Evolutionary conservation across 2,113 vertebrate genomes (phyloP), one percentile per base, ranked within the genome.

Genomic region (Galbula dea): DNA sequence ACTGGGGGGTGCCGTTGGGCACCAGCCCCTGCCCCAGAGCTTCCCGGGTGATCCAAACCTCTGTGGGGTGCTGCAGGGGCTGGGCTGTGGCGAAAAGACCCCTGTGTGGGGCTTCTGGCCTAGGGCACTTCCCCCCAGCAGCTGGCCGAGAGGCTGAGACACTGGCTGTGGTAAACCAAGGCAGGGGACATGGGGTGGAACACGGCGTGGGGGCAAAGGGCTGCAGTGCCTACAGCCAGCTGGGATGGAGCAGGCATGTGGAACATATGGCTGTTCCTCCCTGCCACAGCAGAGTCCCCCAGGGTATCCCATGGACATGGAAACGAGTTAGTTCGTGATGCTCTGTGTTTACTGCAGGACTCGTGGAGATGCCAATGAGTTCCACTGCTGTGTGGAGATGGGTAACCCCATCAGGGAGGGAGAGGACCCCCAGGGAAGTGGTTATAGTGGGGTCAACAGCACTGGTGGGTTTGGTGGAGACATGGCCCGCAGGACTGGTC

Each of bases 271-370:
- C 27, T 32, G 4, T 19, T 22, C 48, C 34, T 19, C 3, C 6
- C 29, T 23, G 27, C 55, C 13, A 14, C 32, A 12, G n/a, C 5
- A 9, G 8, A 20, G 12, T 2, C 4, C 39, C 52, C 22, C 17
- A 3, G 4, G 18, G 12, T 34, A 12, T 34, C 36, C 49, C 20
- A 8, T 7, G 19, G n/a, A 7, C 19, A 5, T 37, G 34, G 43
- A 19, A 13, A 13, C 1, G 3, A 16, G 29, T 8, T 29, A 10
- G 8, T 5, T 24, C 8, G 4, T 6, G 43, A 18, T 17, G 29
- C 16, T 1, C 65, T 4, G 23, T 22, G 54, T 16, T 24, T 26
- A 3, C 43, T 4, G 11, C 0, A 14, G 63, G 48, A 11, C 32
- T 18, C 7, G 4, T 6, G 48, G 27, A 16, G 34, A 13, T 1